phyloP scores from a whole-genome alignment of 2,797 vertebrate genomes.

The Erethizon dorsatum region DNA sequence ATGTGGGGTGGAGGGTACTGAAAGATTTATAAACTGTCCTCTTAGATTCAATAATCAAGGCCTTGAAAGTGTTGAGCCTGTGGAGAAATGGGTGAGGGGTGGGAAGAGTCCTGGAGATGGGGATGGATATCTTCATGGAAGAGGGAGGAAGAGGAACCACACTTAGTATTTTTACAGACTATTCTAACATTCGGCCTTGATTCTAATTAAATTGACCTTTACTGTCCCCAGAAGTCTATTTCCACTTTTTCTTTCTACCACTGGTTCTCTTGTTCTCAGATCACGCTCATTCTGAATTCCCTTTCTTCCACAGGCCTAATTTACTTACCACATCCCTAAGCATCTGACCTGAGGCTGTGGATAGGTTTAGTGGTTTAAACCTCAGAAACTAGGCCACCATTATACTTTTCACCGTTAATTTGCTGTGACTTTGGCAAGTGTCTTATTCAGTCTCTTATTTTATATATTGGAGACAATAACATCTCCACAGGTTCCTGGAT shows the following conservation, averaged over 20 bases:
- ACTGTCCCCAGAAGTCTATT: neutral
- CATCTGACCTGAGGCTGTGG: neutral
- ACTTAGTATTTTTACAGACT: neutral
- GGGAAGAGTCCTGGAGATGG: neutral
- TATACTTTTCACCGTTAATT: neutral
- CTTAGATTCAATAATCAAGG: neutral
- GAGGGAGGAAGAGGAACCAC: neutral
- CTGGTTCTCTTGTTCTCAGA: neutral
- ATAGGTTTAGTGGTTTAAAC: neutral
- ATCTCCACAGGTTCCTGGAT: neutral
- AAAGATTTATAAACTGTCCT: neutral
- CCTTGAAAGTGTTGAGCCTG: neutral
- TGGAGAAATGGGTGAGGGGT: neutral
- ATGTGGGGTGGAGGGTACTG: neutral
- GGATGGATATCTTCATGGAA: neutral
- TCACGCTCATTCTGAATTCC: neutral
- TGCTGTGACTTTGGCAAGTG: neutral
- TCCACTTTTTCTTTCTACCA: neutral
- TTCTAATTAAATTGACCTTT: neutral
- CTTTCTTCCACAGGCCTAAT: neutral
- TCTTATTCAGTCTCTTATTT: conserved; percentile 5
- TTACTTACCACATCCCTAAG: neutral
- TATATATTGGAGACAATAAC: neutral
- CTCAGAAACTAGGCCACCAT: neutral
- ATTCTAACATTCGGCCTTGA: neutral